phyloP scores from a whole-genome alignment of 2,888 invertebrate species.

The Scrobipalpa atriplicella region DNA sequence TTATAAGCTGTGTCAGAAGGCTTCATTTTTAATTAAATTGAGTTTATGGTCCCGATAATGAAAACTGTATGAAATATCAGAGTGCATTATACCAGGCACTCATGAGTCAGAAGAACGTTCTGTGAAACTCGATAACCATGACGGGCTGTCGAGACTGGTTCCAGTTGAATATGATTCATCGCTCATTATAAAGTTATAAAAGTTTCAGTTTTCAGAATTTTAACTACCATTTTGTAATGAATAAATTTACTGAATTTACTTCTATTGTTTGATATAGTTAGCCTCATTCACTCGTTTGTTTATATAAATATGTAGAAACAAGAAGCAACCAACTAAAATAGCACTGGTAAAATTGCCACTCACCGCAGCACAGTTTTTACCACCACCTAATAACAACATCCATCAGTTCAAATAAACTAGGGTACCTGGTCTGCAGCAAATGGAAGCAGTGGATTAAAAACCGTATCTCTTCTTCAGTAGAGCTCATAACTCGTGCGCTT shows the following conservation, averaged over 20 bases:
- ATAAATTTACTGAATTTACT: not conserved
- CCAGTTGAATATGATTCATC: not conserved
- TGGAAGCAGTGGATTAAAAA: slow-evolving; percentile 7
- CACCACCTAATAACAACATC: not conserved
- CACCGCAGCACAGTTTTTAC: not conserved
- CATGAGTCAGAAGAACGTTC: not conserved
- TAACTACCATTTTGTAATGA: not conserved
- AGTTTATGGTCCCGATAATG: not conserved
- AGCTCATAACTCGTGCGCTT: not conserved
- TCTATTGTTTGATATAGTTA: not conserved
- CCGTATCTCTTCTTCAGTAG: not conserved
- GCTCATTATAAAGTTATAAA: not conserved
- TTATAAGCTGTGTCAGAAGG: no score
- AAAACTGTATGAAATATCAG: not conserved
- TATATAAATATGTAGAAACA: no score
- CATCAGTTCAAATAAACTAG: not conserved
- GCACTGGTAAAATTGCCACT: no score
- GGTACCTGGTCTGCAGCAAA: not conserved
- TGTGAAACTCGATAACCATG: not conserved
- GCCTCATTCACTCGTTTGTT: no score
- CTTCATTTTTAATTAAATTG: no score
- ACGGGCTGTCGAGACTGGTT: not conserved
- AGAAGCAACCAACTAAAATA: no score
- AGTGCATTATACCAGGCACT: not conserved
- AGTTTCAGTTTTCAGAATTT: slow-evolving; percentile 5